Evolutionary conservation across 2,888 invertebrate genomes (phyloP).

Genomic region (Tinea semifulvella): DNA sequence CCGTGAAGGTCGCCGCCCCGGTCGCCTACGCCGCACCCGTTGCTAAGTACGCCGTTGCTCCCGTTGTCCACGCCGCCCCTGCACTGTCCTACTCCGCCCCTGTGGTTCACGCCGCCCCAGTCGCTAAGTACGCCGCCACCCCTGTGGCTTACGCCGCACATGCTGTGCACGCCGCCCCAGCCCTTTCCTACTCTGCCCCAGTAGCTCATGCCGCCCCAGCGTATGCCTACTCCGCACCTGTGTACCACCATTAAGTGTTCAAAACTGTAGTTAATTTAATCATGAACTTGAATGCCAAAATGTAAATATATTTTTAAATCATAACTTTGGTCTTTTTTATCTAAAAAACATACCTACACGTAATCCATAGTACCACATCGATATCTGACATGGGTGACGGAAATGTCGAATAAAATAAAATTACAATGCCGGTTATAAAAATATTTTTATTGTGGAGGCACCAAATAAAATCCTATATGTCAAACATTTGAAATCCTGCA

Average conservation of each 20-base stretch:
- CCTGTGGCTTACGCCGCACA: slow-evolving; percentile 29
- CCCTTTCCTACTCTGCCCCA: slow-evolving; percentile 24
- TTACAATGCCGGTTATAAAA: no score
- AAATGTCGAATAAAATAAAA: no score
- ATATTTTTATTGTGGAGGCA: background rate
- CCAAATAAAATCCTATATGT: slow-evolving; percentile 28
- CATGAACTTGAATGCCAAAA: slow-evolving; percentile 26
- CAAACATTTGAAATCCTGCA: slow-evolving; percentile 46
- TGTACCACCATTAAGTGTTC: slow-evolving; percentile 32
- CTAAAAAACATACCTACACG: background rate
- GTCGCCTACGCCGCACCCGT: slow-evolving; percentile 16
- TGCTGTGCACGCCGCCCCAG: slow-evolving; percentile 35
- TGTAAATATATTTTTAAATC: slow-evolving; percentile 32
- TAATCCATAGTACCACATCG: background rate
- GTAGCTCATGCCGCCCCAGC: slow-evolving; percentile 26
- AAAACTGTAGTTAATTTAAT: background rate
- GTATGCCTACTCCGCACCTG: slow-evolving; percentile 16
- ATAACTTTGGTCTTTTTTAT: background rate
- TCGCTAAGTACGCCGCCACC: slow-evolving; percentile 32
- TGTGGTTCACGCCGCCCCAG: slow-evolving; percentile 22
- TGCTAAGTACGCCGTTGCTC: slow-evolving; percentile 19
- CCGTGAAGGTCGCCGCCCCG: slow-evolving; percentile 28
- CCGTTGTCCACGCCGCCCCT: slow-evolving; percentile 22
- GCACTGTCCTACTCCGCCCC: slow-evolving; percentile 17
- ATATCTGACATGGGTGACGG: no score